These are phyloP conservation scores for Miltochrista miniata DNA, from an alignment of 2,888 invertebrate genomes.

Conservation along the genomic window DNA sequence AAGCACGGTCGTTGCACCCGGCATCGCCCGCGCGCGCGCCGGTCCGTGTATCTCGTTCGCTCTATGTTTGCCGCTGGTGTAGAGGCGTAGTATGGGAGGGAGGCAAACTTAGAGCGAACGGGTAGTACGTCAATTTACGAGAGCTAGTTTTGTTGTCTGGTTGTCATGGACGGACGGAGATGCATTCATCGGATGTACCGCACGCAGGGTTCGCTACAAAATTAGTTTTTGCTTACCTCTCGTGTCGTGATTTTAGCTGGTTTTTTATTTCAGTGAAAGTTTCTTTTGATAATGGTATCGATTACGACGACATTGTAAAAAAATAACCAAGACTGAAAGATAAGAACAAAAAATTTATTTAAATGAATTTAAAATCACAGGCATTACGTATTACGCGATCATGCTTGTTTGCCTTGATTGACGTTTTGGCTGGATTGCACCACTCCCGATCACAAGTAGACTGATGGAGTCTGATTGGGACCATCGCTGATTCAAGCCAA, in stretches of 20 bases:
- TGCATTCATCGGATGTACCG: slow-evolving; percentile 44
- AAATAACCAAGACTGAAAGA: neutral
- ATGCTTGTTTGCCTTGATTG: no score
- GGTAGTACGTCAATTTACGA: slow-evolving; percentile 31
- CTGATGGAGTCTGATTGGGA: no score
- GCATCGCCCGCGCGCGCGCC: slow-evolving; percentile 13
- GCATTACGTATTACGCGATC: no score
- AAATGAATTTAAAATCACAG: no score
- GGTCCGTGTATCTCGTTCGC: no score
- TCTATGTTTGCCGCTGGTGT: no score
- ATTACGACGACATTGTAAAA: neutral
- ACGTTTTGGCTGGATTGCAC: no score
- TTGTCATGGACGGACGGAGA: slow-evolving; percentile 52
- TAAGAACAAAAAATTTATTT: no score
- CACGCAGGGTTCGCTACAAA: slow-evolving; percentile 8
- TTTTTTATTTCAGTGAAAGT: neutral
- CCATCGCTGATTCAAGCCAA: no score
- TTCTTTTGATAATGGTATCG: neutral
- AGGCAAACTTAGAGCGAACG: no score
- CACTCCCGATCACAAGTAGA: no score
- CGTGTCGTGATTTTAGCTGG: neutral
- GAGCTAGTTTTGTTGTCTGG: slow-evolving; percentile 42
- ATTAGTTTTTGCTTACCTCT: neutral
- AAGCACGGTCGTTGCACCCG: slow-evolving; percentile 49
- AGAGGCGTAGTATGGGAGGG: no score